Conservation (phyloP, 2,888 invertebrate species). For the Scaptomyza parva region DNA sequence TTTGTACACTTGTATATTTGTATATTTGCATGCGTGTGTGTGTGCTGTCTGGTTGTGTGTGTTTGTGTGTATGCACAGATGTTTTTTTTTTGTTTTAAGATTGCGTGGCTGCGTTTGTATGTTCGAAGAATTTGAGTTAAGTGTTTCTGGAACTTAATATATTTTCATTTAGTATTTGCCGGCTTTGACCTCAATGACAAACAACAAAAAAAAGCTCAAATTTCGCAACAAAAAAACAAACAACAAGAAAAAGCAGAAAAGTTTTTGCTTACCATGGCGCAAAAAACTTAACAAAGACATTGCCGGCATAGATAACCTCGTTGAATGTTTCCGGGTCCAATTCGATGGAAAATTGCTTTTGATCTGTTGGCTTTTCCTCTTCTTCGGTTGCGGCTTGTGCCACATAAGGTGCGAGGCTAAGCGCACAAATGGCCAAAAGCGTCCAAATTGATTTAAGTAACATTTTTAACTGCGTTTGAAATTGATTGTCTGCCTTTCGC, state of each 20-base stretch:
- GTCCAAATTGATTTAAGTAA: slow-evolving; percentile 57
- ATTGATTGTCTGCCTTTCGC: slow-evolving; percentile 7
- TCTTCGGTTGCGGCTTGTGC: slow-evolving; percentile 31
- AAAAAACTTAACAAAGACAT: slow-evolving; percentile 92
- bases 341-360: slow-evolving; percentile 83
- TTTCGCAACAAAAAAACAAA: neutral
- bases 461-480: slow-evolving; percentile 42
- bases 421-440: slow-evolving; percentile 50
- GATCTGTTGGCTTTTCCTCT: slow-evolving; percentile 46
- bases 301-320: slow-evolving; percentile 87
- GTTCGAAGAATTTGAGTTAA: no score
- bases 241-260: neutral
- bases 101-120: slow-evolving; percentile 39
- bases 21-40: neutral
- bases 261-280: slow-evolving; percentile 89
- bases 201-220: neutral
- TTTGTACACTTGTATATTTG: slow-evolving; percentile 7
- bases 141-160: neutral
- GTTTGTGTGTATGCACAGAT: slow-evolving; percentile 30
- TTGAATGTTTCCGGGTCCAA: slow-evolving; percentile 87
- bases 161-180: slow-evolving; percentile 5
- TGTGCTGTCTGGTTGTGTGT: no score
- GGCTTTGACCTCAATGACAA: slow-evolving; percentile 3
- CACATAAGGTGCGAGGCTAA: slow-evolving; percentile 43
- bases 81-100: slow-evolving; percentile 25